phyloP scores from a whole-genome alignment of 2,888 invertebrate species.

The Dasypogon diadema region DNA sequence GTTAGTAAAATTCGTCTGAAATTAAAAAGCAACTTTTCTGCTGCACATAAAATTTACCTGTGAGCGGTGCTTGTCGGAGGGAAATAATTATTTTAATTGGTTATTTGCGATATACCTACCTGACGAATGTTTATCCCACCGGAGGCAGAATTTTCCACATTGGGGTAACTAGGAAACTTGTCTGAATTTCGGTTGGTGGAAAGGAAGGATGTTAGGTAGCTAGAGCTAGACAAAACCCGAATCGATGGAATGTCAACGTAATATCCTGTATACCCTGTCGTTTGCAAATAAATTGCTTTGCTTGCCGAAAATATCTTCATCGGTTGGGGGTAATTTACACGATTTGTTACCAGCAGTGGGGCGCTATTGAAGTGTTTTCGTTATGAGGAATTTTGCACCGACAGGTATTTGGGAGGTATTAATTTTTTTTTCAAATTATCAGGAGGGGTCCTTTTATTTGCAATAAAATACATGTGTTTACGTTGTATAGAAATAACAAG shows the following conservation, averaged over 20 bases:
- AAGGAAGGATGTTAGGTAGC: background rate
- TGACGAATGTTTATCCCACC: background rate
- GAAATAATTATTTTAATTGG: constrained; percentile 24
- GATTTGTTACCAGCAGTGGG: too few relatives aligned
- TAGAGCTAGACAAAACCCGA: background rate
- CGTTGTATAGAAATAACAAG: too few relatives aligned
- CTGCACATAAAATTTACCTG: background rate
- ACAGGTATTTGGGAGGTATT: too few relatives aligned
- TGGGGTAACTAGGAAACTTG: background rate
- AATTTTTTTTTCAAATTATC: too few relatives aligned
- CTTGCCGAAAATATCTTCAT: background rate
- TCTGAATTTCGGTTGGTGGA: background rate
- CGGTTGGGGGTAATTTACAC: too few relatives aligned
- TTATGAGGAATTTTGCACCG: too few relatives aligned
- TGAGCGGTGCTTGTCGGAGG: background rate
- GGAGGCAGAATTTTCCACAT: background rate
- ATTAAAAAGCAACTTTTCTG: constrained; percentile 12
- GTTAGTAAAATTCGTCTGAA: background rate
- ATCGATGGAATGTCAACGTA: background rate
- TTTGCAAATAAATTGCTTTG: background rate
- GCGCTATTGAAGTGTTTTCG: too few relatives aligned
- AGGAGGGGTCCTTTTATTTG: too few relatives aligned
- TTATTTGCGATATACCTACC: background rate
- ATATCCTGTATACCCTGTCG: background rate
- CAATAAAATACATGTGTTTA: too few relatives aligned